A percentile compares a stretch with the other conserved stretches of the same genome.
phyloP scores from a whole-genome alignment of 2,113 vertebrate genomes.

The Opisthocomus hoazin region DNA sequence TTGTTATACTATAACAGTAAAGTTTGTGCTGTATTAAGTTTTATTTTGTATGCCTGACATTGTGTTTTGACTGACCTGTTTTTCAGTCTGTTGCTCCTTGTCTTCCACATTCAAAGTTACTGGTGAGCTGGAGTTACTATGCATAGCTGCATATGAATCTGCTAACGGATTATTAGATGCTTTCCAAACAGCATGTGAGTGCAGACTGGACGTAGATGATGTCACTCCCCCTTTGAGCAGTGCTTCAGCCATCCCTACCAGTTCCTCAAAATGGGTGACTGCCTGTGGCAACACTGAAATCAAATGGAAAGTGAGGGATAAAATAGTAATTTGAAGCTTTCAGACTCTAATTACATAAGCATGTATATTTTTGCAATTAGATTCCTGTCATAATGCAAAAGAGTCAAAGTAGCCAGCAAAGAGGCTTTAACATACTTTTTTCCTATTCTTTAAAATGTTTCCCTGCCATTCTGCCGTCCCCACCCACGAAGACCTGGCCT shows the following conservation, averaged over 20 bases:
- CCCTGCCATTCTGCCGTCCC: neutral
- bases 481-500: neutral
- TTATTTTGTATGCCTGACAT: neutral
- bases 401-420: neutral
- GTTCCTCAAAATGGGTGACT: constrained; percentile 71
- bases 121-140: constrained; percentile 67
- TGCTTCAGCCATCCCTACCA: constrained; percentile 69
- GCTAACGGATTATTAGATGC: constrained; percentile 57
- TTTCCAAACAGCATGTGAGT: constrained; percentile 63
- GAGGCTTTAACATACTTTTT: neutral
- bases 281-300: constrained; percentile 72
- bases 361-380: neutral
- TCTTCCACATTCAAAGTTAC: constrained; percentile 60
- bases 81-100: constrained; percentile 52
- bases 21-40: neutral
- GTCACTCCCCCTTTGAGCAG: constrained; percentile 68
- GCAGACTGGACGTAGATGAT: neutral
- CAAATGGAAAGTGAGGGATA: neutral
- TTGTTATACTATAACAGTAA: neutral
- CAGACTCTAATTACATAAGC: neutral
- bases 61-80: constrained; percentile 62
- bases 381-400: neutral
- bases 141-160: constrained; percentile 55
- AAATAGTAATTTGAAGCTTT: neutral
- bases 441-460: neutral